phyloP scores from a whole-genome alignment of 2,888 invertebrate genomes.

The Chrysotoxum bicinctum region DNA sequence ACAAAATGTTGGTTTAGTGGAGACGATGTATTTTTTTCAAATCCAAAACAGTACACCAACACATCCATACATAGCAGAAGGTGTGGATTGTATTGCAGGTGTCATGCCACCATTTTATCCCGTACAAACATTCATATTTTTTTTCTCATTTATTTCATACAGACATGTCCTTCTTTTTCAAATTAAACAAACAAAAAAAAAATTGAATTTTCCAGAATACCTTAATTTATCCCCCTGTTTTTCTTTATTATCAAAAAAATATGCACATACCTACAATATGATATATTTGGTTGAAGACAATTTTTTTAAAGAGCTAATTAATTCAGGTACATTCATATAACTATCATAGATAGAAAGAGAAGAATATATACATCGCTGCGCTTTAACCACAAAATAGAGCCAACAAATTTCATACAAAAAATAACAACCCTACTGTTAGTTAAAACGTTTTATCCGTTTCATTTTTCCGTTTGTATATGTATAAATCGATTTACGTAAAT shows the following conservation, averaged over 20 bases:
- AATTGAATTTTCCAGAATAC: background rate
- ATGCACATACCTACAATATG: background rate
- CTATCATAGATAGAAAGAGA: background rate
- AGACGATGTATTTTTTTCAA: background rate
- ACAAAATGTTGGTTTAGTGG: background rate
- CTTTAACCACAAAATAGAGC: background rate
- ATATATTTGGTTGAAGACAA: background rate
- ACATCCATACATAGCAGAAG: background rate
- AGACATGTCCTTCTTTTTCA: background rate
- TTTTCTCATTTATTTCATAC: background rate
- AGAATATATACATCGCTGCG: background rate
- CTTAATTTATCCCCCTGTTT: background rate
- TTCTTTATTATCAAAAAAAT: background rate
- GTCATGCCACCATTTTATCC: constrained; percentile 13
- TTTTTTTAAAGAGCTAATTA: background rate
- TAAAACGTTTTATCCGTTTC: background rate
- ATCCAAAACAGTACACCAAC: background rate
- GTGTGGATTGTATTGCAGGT: constrained; percentile 51
- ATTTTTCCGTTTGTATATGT: background rate
- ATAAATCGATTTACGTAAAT: constrained; percentile 3
- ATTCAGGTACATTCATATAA: background rate
- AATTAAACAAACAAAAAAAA: background rate
- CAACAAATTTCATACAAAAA: background rate
- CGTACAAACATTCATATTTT: background rate
- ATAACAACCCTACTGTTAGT: constrained; percentile 6